Conservation (phyloP, 2,888 invertebrate genomes). For the Pantelozetes paolii region DNA sequence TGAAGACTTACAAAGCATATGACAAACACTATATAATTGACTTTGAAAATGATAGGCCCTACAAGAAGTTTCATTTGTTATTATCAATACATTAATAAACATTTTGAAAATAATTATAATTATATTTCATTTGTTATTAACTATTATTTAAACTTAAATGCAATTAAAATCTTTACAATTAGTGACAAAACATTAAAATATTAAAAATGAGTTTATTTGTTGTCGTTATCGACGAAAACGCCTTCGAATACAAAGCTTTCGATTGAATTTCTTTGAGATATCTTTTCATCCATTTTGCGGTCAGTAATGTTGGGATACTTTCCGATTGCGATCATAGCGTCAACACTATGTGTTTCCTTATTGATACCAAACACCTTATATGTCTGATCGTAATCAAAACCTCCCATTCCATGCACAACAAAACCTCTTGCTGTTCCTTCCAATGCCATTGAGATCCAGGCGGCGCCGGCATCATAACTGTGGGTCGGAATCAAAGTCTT, state of each 20-base stretch:
- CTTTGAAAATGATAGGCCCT: no score
- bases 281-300: neutral
- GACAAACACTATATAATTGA: no score
- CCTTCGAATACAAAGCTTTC: neutral
- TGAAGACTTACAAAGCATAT: no score
- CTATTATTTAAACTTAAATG: no score
- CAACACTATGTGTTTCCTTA: neutral
- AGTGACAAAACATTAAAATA: no score
- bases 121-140: no score
- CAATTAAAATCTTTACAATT: no score
- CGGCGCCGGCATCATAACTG: slow-evolving; percentile 33
- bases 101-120: no score
- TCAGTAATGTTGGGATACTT: neutral
- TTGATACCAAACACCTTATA: neutral
- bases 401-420: slow-evolving; percentile 33
- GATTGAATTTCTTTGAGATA: neutral
- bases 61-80: no score
- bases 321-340: neutral
- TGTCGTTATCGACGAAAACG: neutral
- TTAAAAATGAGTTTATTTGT: no score
- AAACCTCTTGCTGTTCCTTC: slow-evolving; percentile 37
- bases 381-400: slow-evolving; percentile 23
- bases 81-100: no score
- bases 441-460: slow-evolving; percentile 39
- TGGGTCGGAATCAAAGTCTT: neutral